phyloP scores from a whole-genome alignment of 2,113 vertebrate genomes.

The Athene cunicularia region DNA sequence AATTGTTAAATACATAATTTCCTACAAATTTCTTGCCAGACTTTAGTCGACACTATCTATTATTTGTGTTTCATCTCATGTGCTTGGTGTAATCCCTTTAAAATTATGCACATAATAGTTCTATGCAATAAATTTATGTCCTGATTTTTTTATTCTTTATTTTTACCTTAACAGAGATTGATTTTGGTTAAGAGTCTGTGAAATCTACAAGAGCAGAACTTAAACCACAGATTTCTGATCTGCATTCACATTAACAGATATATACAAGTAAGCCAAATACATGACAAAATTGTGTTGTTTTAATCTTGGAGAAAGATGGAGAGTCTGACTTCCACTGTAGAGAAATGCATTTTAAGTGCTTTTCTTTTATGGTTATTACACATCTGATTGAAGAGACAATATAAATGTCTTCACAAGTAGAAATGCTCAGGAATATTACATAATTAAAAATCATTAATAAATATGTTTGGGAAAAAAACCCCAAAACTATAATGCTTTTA shows the following conservation, averaged over 20 bases:
- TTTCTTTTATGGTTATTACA: background rate
- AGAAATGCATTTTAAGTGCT: background rate
- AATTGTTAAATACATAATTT: background rate
- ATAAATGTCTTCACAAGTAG: background rate
- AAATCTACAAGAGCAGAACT: background rate
- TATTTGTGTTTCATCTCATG: background rate
- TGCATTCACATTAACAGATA: background rate
- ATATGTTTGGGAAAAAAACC: background rate
- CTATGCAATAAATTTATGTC: background rate
- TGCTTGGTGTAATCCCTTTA: background rate
- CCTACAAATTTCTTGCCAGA: background rate
- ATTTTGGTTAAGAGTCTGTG: background rate
- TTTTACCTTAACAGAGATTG: background rate
- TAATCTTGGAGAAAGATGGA: background rate
- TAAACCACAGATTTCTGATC: background rate
- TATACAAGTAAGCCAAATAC: background rate
- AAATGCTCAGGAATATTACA: background rate
- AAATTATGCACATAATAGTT: background rate
- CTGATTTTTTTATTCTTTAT: background rate
- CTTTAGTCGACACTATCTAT: background rate
- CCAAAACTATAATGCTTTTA: background rate
- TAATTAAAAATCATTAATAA: background rate
- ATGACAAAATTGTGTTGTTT: background rate
- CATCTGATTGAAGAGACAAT: background rate
- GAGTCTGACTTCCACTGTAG: background rate